Evolutionary conservation across 35 echinoderm and acorn worm genomes (phyloP).

Genomic region (Nesometra sesokonis): DNA sequence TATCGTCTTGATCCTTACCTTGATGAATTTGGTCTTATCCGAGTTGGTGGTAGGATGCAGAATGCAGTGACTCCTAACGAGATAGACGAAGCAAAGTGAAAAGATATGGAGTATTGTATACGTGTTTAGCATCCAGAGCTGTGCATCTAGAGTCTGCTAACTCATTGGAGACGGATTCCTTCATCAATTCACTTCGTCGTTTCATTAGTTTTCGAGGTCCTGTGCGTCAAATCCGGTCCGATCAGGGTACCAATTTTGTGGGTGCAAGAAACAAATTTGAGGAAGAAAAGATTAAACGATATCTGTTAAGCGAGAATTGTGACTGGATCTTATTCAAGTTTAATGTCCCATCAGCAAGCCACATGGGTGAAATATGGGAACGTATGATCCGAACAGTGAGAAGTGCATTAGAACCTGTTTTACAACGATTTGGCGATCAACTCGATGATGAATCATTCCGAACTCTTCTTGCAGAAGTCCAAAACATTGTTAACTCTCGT

Average conservation of each 20-base stretch:
- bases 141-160: conserved; percentile 25
- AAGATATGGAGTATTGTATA: neutral
- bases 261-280: neutral
- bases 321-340: neutral
- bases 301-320: neutral
- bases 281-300: neutral
- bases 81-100: neutral
- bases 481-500: neutral
- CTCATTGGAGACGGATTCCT: conserved; percentile 30
- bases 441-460: neutral
- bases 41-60: no score
- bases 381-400: neutral
- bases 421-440: neutral
- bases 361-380: neutral
- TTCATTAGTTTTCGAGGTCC: conserved; percentile 4
- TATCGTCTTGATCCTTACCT: no score
- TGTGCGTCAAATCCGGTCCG: neutral
- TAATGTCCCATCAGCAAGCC: neutral
- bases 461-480: neutral
- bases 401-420: neutral
- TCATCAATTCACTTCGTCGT: conserved; percentile 19
- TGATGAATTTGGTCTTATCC: no score
- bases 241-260: neutral
- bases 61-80: no score
- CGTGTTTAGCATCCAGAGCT: neutral